Conservation (phyloP, 2,888 invertebrate species). For the Biston betularia region DNA sequence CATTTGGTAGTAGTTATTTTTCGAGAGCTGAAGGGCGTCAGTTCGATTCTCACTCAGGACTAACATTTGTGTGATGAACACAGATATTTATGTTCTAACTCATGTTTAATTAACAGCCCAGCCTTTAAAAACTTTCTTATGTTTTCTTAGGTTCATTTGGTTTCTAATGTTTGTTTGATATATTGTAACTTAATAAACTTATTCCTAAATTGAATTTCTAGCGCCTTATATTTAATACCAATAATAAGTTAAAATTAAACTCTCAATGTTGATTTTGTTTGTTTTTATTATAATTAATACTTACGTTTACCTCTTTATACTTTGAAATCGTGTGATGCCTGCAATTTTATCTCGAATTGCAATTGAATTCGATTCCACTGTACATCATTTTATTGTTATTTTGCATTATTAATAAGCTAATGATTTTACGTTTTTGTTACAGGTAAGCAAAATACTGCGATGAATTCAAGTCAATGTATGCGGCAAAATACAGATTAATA, state of each 20-base stretch:
- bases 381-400: slow-evolving; percentile 4
- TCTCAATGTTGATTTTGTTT: not conserved
- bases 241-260: slow-evolving; percentile 48
- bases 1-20: no score
- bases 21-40: no score
- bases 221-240: slow-evolving; percentile 53
- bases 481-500: not conserved
- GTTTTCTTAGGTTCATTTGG: slow-evolving; percentile 1
- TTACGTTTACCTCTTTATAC: not conserved
- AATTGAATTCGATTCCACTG: slow-evolving; percentile 5
- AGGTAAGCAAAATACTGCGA: slow-evolving; percentile 52
- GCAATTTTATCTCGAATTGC: slow-evolving; percentile 20
- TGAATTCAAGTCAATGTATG: slow-evolving; percentile 6
- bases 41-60: no score
- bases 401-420: slow-evolving; percentile 13
- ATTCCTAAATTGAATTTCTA: slow-evolving; percentile 61
- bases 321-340: slow-evolving; percentile 16
- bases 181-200: slow-evolving; percentile 50
- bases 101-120: not conserved
- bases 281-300: no score
- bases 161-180: slow-evolving; percentile 23
- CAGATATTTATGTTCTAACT: no score
- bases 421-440: slow-evolving; percentile 47
- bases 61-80: no score
- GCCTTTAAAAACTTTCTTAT: no score